Evolutionary conservation across 1,140 invertebrate genomes (phyloP).

Genomic region (Charaxes varanes): DNA sequence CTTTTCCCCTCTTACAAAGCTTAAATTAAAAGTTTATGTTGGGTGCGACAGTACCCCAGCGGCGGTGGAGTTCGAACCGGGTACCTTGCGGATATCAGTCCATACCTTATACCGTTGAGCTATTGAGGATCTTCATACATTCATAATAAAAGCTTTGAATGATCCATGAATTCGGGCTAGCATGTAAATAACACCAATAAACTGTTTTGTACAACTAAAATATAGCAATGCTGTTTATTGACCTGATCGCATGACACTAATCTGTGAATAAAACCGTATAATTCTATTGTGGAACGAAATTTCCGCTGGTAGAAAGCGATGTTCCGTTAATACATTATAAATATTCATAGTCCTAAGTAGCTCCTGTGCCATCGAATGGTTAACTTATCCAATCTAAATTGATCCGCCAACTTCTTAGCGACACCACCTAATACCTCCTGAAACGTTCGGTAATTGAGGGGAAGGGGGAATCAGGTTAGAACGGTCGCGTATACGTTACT

Average conservation of each 20-base stretch:
- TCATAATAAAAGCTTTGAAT: too few species aligned
- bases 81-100: too few species aligned
- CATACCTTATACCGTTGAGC: too few species aligned
- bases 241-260: neutral
- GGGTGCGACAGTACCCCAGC: too few species aligned
- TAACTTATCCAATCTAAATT: conserved; percentile 32
- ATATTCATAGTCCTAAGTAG: conserved; percentile 69
- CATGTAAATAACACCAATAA: too few species aligned
- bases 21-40: too few species aligned
- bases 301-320: conserved; percentile 30
- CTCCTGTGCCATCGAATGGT: conserved; percentile 53
- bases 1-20: too few species aligned
- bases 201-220: too few species aligned
- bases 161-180: too few species aligned
- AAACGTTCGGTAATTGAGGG: conserved; percentile 5
- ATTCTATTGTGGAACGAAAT: conserved; percentile 18
- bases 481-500: conserved; percentile 37
- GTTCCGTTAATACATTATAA: conserved; percentile 63
- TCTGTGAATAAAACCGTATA: conserved; percentile 9
- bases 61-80: too few species aligned
- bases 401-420: conserved; percentile 23
- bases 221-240: too few species aligned
- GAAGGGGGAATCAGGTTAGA: conserved; percentile 18
- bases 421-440: conserved; percentile 3
- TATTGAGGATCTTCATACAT: too few species aligned